These are phyloP conservation scores for Caenorhabditis tropicalis DNA, from an alignment of 1,140 invertebrate genomes.

Conservation along the genomic window DNA sequence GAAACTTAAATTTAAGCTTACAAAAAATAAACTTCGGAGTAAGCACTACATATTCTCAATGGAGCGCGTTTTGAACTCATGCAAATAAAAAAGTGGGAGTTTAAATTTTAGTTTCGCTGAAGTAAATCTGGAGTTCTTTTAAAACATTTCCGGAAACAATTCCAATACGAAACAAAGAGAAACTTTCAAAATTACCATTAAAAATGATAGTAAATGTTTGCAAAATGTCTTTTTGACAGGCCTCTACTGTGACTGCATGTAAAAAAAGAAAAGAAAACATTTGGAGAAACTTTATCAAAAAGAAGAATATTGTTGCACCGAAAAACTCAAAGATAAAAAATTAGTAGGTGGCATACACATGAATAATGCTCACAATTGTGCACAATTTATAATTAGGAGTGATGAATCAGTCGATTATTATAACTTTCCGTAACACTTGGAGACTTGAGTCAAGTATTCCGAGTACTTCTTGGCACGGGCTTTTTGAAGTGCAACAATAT, in stretches of 20 bases:
- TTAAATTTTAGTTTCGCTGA: background rate
- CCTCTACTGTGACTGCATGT: too few relatives aligned
- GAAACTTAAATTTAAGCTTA: too few relatives aligned
- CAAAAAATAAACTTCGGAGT: background rate
- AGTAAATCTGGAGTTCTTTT: too few relatives aligned
- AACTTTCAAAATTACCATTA: too few relatives aligned
- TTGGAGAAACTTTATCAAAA: background rate
- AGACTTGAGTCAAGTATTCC: background rate
- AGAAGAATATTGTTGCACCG: background rate
- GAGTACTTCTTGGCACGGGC: conserved; percentile 40
- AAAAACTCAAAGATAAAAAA: background rate
- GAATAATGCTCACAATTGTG: background rate
- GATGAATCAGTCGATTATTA: background rate
- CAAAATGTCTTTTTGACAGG: too few relatives aligned
- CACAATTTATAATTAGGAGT: background rate
- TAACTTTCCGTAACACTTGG: conserved; percentile 28
- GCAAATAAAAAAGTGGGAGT: background rate
- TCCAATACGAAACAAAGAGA: too few relatives aligned
- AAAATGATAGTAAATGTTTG: too few relatives aligned
- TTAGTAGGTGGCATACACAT: background rate
- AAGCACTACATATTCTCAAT: background rate
- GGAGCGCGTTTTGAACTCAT: background rate
- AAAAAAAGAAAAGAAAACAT: too few relatives aligned
- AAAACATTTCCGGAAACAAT: too few relatives aligned
- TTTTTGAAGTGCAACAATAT: conserved; percentile 35